These are phyloP conservation scores for Albula goreensis DNA, from an alignment of 2,113 vertebrate species.

Conservation along the genomic window DNA sequence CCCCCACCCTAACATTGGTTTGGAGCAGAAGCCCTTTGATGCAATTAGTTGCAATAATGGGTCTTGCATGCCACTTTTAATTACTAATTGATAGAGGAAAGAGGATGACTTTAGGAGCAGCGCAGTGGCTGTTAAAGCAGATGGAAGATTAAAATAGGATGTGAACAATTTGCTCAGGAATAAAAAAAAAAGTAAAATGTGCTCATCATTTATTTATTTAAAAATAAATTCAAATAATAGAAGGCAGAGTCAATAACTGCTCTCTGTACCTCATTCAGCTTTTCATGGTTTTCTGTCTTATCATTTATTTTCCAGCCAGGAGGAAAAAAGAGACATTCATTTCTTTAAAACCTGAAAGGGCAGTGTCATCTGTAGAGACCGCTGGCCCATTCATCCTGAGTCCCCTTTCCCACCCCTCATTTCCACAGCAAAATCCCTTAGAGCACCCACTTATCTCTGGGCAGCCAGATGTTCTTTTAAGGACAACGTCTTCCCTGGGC, in stretches of 20 bases:
- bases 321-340: not conserved
- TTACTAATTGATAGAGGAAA: constrained; percentile 25
- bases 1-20: not conserved
- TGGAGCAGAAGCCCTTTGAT: constrained; percentile 3
- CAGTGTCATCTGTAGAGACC: not conserved
- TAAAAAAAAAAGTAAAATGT: not conserved
- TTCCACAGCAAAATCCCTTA: constrained; percentile 22
- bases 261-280: constrained; percentile 5
- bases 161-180: constrained; percentile 17
- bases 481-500: not conserved
- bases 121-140: not conserved
- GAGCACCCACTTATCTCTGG: constrained; percentile 25
- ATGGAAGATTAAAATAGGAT: not conserved
- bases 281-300: not conserved
- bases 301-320: not conserved
- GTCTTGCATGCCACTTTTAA: constrained; percentile 3
- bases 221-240: not conserved
- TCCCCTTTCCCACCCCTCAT: not conserved
- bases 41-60: constrained; percentile 17
- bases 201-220: not conserved
- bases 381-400: not conserved
- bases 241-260: not conserved
- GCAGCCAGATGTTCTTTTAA: constrained; percentile 15
- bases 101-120: not conserved
- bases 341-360: not conserved